Percentiles rank a stretch among this genome's conserved stretches.
phyloP scores from a whole-genome alignment of 2,797 vertebrate species.

The Coregonus suidteri region DNA sequence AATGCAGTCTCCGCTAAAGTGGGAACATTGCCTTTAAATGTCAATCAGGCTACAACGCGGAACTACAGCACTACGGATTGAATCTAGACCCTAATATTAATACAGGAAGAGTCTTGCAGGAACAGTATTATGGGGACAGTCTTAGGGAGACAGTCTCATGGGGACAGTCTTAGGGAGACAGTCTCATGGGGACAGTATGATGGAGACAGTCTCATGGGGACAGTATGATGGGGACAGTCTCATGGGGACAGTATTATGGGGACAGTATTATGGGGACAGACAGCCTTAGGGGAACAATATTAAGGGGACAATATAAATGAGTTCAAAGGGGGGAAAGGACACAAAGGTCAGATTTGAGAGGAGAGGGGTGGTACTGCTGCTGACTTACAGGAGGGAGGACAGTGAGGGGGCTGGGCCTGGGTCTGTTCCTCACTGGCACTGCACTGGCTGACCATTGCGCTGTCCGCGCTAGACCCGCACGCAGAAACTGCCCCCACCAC shows the following conservation, averaged over 20 bases:
- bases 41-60: too few relatives aligned
- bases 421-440: conserved; percentile 71
- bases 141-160: too few relatives aligned
- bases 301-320: neutral
- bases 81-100: neutral
- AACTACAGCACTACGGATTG: too few relatives aligned
- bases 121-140: too few relatives aligned
- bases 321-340: conserved; percentile 26
- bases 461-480: conserved; percentile 62
- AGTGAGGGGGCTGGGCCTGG: conserved; percentile 60
- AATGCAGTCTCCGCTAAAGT: too few relatives aligned
- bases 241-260: too few relatives aligned
- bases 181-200: neutral
- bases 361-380: conserved; percentile 26
- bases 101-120: neutral
- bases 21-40: too few relatives aligned
- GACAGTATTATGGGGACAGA: too few relatives aligned
- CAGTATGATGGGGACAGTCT: too few relatives aligned
- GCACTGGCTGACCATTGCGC: conserved; percentile 80
- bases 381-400: conserved; percentile 62
- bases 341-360: conserved; percentile 15
- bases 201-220: too few relatives aligned
- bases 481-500: conserved; percentile 44
- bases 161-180: too few relatives aligned
- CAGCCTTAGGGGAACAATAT: neutral